phyloP scores from a whole-genome alignment of 1,140 invertebrate species.

The Heliconius himera region DNA sequence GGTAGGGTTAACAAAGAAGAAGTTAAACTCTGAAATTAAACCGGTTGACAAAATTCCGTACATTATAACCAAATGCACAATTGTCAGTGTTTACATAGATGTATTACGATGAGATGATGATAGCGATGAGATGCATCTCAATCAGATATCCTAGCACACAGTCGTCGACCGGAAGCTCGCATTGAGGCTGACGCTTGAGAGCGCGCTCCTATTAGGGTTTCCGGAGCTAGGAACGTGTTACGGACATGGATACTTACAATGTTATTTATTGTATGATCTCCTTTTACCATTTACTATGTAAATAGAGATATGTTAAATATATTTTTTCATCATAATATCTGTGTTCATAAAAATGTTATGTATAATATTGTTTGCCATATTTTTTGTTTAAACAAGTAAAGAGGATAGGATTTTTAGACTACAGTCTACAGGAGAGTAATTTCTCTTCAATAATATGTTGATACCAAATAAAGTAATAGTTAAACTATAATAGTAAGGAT shows the following conservation, averaged over 20 bases:
- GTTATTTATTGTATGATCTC: neutral
- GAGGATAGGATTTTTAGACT: no score
- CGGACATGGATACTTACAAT: neutral
- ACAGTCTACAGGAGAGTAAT: no score
- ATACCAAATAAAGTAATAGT: no score
- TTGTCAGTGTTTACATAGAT: neutral
- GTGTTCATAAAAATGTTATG: neutral
- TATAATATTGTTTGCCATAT: no score
- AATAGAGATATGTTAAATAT: neutral
- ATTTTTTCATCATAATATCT: neutral
- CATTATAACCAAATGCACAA: no score
- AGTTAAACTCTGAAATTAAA: no score
- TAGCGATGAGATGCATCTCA: neutral
- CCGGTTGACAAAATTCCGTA: no score
- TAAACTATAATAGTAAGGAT: no score
- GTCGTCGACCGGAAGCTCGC: slow-evolving; percentile 9
- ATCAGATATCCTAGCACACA: slow-evolving; percentile 14
- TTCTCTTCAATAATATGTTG: no score
- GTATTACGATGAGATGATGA: neutral
- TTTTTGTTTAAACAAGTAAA: neutral
- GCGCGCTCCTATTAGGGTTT: slow-evolving; percentile 11
- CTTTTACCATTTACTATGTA: neutral
- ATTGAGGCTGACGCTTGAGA: slow-evolving; percentile 16
- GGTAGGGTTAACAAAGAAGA: no score
- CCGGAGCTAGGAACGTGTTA: slow-evolving; percentile 7